Evolutionary conservation across 2,113 vertebrate species (phyloP), one percentile per base, ranked within the genome.

Genomic region (Copsychus sechellarum): DNA sequence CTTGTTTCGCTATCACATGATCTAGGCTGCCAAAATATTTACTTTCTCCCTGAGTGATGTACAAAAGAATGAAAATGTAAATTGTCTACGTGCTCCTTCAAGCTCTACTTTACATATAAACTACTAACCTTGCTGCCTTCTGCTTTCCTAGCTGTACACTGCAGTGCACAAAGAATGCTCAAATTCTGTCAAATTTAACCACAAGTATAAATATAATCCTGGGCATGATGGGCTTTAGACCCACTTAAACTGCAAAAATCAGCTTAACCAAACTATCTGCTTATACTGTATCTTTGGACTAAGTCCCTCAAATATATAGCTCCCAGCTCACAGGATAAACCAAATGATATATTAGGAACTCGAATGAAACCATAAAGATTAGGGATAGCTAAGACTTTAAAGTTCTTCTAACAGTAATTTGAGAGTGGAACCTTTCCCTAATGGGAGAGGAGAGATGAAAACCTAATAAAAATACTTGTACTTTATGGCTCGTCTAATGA

Each of bases 221-320:
- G 47, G 25, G 26, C 56, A 80, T 88, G 92, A 96, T 83, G 67
- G 80, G 83, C 84, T 96, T 94, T 86, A 95, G 85, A 83, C 64
- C 15, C 84, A 86, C 50, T 96, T 69, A 93, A 89, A 80, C 51
- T 80, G 81, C 70, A 90, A 65, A 97, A 96, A 96, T 96, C 91
- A 86, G 89, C 81, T 95, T 96, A 94, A 51, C 36, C 28, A 84
- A 95, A 82, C 90, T 96, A 74, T 95, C 73, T 96, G 79, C 54
- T 78, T 85, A 45, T n/a, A 48, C 21, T n/a, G 15, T 93, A 84
- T 86, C 91, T 90, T 85, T 93, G 71, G 57, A 45, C 70, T 92
- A 81, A 95, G 95, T 95, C 88, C 53, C 56, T 87, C 73, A 71
- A 70, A 93, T 47, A 92, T 76, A 83, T 43, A 78, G 81, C 54